Evolutionary conservation across 2,888 invertebrate genomes (phyloP).

Genomic region (Argynnis bischoffii): DNA sequence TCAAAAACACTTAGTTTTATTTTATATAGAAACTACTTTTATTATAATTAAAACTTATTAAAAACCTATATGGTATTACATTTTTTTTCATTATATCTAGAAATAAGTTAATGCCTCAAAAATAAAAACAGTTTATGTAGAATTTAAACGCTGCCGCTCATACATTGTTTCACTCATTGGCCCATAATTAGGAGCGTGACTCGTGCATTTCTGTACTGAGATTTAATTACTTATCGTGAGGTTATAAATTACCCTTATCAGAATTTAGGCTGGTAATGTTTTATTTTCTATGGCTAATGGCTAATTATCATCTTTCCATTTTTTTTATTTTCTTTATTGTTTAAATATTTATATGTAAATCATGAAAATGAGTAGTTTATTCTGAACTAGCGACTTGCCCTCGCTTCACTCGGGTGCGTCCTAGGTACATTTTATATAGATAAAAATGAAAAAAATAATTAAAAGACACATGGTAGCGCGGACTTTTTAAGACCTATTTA

Average conservation of each 20-base stretch:
- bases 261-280: conserved; percentile 26
- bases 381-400: neutral
- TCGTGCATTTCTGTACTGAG: conserved; percentile 56
- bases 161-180: conserved; percentile 40
- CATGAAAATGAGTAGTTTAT: neutral
- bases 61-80: no score
- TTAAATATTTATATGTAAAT: neutral
- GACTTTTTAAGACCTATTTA: no score
- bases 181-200: conserved; percentile 58
- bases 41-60: no score
- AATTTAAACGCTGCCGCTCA: conserved; percentile 37
- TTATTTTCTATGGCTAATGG: conserved; percentile 16
- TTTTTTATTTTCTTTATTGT: conserved; percentile 17
- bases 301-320: conserved; percentile 14
- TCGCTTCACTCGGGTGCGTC: no score
- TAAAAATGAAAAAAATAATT: no score
- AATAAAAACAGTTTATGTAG: no score
- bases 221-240: conserved; percentile 54
- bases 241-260: conserved; percentile 46
- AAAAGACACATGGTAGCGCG: no score
- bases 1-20: no score
- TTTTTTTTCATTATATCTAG: no score
- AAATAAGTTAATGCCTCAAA: no score
- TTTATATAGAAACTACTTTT: no score
- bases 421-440: no score